Evolutionary conservation across 2,797 vertebrate genomes (phyloP), one percentile per base, ranked within the genome.

Genomic region (Mycteria americana): DNA sequence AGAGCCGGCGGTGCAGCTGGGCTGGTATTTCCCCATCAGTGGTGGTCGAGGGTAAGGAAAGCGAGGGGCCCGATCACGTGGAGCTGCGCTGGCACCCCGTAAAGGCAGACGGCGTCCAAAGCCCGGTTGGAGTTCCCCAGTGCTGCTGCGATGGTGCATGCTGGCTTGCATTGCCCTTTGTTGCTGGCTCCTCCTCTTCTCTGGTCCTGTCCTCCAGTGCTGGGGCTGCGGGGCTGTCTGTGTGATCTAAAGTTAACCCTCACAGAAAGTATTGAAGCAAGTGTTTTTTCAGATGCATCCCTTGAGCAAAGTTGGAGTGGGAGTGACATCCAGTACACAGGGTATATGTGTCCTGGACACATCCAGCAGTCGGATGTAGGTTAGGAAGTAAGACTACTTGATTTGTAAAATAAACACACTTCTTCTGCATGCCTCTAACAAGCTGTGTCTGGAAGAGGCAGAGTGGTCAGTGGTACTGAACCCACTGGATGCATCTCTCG

Each of bases 31-130:
- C 37, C 25, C 65, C 18, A 1, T 39, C 1, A 9, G 62, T 25
- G n/a, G 21, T 39, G 46, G 23, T 68, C 3, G 2, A 33, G 74
- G 12, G 19, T 56, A 70, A 73, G 54, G 43, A 91, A 23, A 27
- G 43, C 2, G 0, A 48, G 31, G 8, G 25, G 12, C 25, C 8
- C 0, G 1, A 16, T 73, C 24, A 18, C 2, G 1, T 31, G 37
- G 21, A n/a, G 50, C 39, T 48, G 28, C 0, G 9, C 63, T 0
- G 2, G 35, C 9, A 3, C 21, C 56, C 56, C 1, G 0, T 46
- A 13, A 59, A 31, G 54, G 35, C 54, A 50, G 76, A 15, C 43
- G 19, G 51, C 28, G 43, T 67, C 56, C 13, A 2, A 64, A 80
- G 48, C 35, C 60, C 0, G 0, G 22, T 1, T 70, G 59, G 45